Evolutionary conservation across 1,140 invertebrate genomes (phyloP).

Genomic region (Drosophila athabasca): DNA sequence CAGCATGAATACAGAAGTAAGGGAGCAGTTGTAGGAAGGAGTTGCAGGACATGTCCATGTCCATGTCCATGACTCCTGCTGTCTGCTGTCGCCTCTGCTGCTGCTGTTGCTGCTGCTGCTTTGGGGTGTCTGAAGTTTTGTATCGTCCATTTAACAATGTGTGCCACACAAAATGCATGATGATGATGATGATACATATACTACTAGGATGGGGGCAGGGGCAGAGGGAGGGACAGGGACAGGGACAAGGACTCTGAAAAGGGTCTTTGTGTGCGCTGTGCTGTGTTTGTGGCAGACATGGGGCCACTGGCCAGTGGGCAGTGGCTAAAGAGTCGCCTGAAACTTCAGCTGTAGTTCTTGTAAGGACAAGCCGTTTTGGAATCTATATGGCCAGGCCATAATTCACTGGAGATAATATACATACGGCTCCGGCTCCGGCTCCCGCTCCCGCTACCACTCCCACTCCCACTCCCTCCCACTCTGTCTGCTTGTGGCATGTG

Average conservation of each 20-base stretch:
- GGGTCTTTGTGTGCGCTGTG: background rate
- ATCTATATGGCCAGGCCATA: conserved; percentile 77
- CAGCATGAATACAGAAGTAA: conserved; percentile 35
- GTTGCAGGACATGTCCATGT: background rate
- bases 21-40: background rate
- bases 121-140: conserved; percentile 65
- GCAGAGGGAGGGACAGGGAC: background rate
- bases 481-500: conserved; percentile 14
- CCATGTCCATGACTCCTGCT: background rate
- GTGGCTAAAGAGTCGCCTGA: conserved; percentile 1
- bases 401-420: conserved; percentile 81
- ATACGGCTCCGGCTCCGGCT: conserved; percentile 68
- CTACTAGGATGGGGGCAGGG: conserved; percentile 10
- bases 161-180: conserved; percentile 70
- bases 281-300: conserved; percentile 43
- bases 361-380: conserved; percentile 78
- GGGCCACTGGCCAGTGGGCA: conserved; percentile 5
- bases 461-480: no score
- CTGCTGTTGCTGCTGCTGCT: no score
- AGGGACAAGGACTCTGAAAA: background rate
- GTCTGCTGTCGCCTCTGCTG: background rate
- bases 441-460: no score
- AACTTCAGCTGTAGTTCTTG: conserved; percentile 46
- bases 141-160: conserved; percentile 82
- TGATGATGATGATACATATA: conserved; percentile 68